Percentiles rank a stretch among this genome's conserved stretches.
phyloP scores from a whole-genome alignment of 2,888 invertebrate species.

The Choristoneura rosaceana region DNA sequence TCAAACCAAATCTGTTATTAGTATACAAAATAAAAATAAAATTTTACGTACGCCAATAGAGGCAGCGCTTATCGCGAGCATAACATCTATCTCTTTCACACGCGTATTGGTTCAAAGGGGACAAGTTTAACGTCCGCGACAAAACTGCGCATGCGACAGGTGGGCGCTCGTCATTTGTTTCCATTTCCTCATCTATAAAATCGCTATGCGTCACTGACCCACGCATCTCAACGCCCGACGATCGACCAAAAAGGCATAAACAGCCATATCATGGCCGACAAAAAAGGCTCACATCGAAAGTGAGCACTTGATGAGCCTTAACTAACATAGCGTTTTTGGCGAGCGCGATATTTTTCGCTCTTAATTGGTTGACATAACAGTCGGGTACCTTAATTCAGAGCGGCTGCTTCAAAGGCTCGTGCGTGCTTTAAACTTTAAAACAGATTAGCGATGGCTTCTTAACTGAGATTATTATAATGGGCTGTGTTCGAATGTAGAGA shows the following conservation, averaged over 20 bases:
- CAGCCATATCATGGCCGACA: slow-evolving; percentile 61
- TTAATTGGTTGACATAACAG: slow-evolving; percentile 79
- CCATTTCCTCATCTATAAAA: slow-evolving; percentile 39
- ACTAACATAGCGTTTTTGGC: slow-evolving; percentile 63
- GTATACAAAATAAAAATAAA: too few relatives aligned
- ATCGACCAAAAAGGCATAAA: slow-evolving; percentile 53
- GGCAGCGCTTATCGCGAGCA: too few relatives aligned
- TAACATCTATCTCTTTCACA: background rate
- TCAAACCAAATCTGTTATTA: too few relatives aligned
- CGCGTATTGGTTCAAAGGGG: background rate
- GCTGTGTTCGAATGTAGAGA: slow-evolving; percentile 61
- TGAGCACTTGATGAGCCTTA: slow-evolving; percentile 74
- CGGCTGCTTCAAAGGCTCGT: slow-evolving; percentile 74
- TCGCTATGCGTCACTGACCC: slow-evolving; percentile 37
- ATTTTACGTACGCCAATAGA: too few relatives aligned
- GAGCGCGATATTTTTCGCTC: slow-evolving; percentile 73
- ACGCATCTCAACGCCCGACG: slow-evolving; percentile 24
- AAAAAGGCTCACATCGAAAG: slow-evolving; percentile 69
- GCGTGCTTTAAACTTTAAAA: slow-evolving; percentile 49
- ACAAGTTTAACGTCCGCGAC: background rate
- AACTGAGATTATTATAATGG: slow-evolving; percentile 75
- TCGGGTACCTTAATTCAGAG: slow-evolving; percentile 68
- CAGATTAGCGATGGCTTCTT: slow-evolving; percentile 75
- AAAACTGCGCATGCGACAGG: slow-evolving; percentile 13
- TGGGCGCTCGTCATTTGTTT: slow-evolving; percentile 37